Base-by-base conservation (phyloP, 1,140 invertebrate species). In the Nautilus pompilius region DNA sequence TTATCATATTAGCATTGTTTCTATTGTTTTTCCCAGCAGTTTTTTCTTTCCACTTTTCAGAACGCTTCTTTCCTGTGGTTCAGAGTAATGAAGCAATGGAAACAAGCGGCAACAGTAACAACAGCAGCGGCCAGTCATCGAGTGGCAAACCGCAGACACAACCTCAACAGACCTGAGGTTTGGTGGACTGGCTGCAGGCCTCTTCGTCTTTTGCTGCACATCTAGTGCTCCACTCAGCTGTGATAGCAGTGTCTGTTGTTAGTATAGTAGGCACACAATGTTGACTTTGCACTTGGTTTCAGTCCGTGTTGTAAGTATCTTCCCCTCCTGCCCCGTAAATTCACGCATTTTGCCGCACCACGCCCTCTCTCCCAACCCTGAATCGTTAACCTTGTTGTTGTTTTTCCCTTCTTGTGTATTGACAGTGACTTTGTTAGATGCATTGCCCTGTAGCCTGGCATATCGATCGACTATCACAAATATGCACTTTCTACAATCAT, bases 51-150 rank as follows among this genome's bases (percentile, higher is more conserved):
- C 34, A 60, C 22, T 59, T 73, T 73, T 10, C 71, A 79, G 77
- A 79, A 53, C 69, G 77, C 17, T 76, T 73, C 55, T 78, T 79
- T 62, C 71, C 73, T 49, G 69, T 70, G 53, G 70, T 73, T 51
- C 76, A 73, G 46, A 74, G 65, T 32, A 68, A 55, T 65, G 77
- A 77, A 45, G 70, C 69, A 26, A 68, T 76, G 68, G 75, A 76
- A 51, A 65, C 67, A 46, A 66, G 66, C 15, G 63, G 60, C 48
- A 65, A 59, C 51, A 48, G 34, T 15, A 60, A 36, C 32, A 63
- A 49, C 58, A 30, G 53, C 46, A 68, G 58, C 41, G 68, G 66
- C 33, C 58, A 58, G 53, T 62, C 67, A 30, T 58, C 59, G 20
- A 66, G 48, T 56, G 45, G 64, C 48, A 34, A 67, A 61, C 51